phyloP scores from a whole-genome alignment of 2,113 vertebrate species.

The Calidris pugnax region DNA sequence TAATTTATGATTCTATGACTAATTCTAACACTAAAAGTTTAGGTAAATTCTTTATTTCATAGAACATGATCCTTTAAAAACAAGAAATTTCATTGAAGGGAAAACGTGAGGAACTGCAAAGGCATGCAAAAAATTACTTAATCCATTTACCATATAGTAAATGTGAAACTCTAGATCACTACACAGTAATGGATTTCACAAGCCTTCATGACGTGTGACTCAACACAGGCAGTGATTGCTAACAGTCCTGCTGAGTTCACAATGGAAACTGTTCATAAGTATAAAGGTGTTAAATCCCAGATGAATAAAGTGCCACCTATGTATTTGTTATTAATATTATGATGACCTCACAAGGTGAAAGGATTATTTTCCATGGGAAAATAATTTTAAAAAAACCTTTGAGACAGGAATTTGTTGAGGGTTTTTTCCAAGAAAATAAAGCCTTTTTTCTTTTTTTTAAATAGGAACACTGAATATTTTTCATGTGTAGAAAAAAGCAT shows the following conservation, averaged over 20 bases:
- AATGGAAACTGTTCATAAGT: not conserved
- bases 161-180: not conserved
- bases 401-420: not conserved
- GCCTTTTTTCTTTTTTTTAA: not conserved
- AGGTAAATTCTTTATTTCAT: not conserved
- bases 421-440: not conserved
- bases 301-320: not conserved
- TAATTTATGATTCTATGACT: not conserved
- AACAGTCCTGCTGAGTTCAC: not conserved
- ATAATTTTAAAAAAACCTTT: not conserved
- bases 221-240: not conserved
- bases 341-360: not conserved
- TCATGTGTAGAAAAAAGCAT: not conserved
- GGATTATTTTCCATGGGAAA: not conserved
- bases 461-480: not conserved
- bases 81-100: not conserved
- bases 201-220: not conserved
- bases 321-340: not conserved
- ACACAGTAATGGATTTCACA: not conserved
- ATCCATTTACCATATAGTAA: not conserved
- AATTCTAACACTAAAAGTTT: not conserved
- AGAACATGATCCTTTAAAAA: not conserved
- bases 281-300: not conserved
- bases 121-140: not conserved
- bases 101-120: not conserved